phyloP scores from a whole-genome alignment of 2,888 invertebrate species.

The Tachina lurida region DNA sequence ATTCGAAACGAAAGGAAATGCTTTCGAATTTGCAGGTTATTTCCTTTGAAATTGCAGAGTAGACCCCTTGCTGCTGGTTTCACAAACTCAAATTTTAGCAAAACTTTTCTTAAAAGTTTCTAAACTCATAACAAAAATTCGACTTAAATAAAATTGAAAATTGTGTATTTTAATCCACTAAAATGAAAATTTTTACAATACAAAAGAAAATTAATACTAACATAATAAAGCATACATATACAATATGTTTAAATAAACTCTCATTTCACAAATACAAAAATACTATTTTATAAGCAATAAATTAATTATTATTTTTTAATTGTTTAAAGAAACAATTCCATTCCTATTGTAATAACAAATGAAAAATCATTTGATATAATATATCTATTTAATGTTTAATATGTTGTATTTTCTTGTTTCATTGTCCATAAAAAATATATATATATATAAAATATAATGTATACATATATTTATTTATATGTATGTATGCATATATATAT shows the following conservation, averaged over 20 bases:
- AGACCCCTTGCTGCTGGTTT: too few relatives aligned
- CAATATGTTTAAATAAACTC: conserved; percentile 34
- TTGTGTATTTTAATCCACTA: conserved; percentile 1
- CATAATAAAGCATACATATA: conserved; percentile 48
- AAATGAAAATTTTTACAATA: conserved; percentile 5
- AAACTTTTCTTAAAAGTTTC: neutral
- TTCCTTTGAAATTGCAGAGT: too few relatives aligned
- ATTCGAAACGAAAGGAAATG: too few relatives aligned
- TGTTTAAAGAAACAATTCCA: conserved; percentile 10
- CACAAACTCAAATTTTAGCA: neutral
- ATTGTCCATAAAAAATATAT: conserved; percentile 26
- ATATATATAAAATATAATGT: conserved; percentile 15
- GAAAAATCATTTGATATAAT: conserved; percentile 29
- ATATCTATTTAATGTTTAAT: conserved; percentile 22
- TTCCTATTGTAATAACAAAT: conserved; percentile 44
- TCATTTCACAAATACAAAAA: conserved; percentile 17
- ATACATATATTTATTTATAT: too few relatives aligned
- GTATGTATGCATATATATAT: conserved; percentile 12
- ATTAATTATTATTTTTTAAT: conserved; percentile 9
- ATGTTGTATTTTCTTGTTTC: conserved; percentile 56
- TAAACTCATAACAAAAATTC: neutral
- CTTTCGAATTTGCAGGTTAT: too few relatives aligned
- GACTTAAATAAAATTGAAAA: conserved; percentile 26
- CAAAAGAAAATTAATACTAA: neutral
- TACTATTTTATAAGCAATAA: conserved; percentile 28